Percentiles rank a stretch among this genome's conserved stretches.
Conservation (phyloP, 2,113 vertebrate genomes). For the Tachuris rubrigastra region DNA sequence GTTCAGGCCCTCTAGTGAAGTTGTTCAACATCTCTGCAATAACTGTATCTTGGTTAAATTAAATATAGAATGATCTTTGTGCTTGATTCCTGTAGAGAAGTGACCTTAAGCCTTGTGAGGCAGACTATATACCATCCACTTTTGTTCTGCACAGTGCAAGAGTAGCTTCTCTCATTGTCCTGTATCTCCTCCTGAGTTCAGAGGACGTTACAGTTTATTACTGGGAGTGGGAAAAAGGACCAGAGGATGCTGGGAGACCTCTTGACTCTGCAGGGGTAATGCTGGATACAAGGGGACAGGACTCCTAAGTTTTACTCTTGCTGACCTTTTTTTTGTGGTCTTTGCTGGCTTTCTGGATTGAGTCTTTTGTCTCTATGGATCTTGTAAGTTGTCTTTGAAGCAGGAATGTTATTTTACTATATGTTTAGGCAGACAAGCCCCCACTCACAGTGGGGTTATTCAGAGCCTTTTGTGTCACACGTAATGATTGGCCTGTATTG, state of each 20-base stretch:
- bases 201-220: background rate
- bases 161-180: background rate
- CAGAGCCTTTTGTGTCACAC: background rate
- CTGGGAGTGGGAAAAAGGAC: background rate
- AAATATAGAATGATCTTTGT: background rate
- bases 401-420: background rate
- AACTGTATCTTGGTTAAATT: background rate
- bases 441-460: background rate
- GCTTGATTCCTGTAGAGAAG: background rate
- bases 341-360: background rate
- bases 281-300: background rate
- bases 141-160: background rate
- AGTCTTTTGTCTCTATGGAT: slow-evolving; percentile 1
- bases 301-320: background rate
- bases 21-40: background rate
- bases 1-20: background rate
- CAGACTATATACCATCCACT: accelerated
- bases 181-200: background rate
- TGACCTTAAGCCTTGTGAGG: background rate
- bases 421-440: background rate
- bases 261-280: background rate
- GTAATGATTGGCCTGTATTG: background rate
- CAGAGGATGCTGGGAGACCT: background rate
- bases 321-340: slow-evolving; percentile 8
- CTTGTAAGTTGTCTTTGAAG: slow-evolving; percentile 15